Percentiles rank a stretch among this genome's conserved stretches.
Evolutionary conservation across 2,113 vertebrate species (phyloP).

Genomic region (Hypocryptadius cinnamomeus): DNA sequence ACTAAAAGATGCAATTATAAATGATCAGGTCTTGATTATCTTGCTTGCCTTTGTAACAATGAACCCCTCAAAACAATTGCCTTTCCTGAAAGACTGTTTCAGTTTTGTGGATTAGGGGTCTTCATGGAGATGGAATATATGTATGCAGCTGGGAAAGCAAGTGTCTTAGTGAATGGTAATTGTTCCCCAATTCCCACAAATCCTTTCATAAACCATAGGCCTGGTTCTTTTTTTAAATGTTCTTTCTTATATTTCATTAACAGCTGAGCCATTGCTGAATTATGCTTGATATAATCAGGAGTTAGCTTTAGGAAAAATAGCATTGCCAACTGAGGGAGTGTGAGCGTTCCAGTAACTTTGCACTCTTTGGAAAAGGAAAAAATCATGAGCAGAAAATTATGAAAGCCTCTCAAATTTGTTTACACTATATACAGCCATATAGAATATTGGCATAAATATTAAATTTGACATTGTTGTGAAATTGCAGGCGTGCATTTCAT

Average conservation of each 20-base stretch:
- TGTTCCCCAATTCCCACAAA: slow-evolving; percentile 23
- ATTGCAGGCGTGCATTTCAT: background rate
- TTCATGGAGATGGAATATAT: background rate
- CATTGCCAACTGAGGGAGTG: background rate
- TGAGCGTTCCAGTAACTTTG: background rate
- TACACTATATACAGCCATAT: background rate
- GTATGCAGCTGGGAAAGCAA: slow-evolving; percentile 25
- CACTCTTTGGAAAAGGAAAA: background rate
- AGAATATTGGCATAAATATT: background rate
- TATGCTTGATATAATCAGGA: background rate
- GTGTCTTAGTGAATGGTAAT: background rate
- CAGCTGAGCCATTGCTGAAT: background rate
- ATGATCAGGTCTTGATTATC: background rate
- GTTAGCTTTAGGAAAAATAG: background rate
- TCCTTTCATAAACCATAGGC: background rate
- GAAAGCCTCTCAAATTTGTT: background rate
- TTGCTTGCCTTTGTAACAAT: background rate
- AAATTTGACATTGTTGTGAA: background rate
- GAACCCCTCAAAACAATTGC: background rate
- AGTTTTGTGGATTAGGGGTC: background rate
- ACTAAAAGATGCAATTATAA: background rate
- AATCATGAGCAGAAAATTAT: background rate
- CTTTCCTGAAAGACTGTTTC: background rate
- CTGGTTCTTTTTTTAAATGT: background rate
- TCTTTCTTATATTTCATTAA: slow-evolving; percentile 1